Evolutionary conservation across 2,113 vertebrate species (phyloP).

Genomic region (Eurystomus gularis): DNA sequence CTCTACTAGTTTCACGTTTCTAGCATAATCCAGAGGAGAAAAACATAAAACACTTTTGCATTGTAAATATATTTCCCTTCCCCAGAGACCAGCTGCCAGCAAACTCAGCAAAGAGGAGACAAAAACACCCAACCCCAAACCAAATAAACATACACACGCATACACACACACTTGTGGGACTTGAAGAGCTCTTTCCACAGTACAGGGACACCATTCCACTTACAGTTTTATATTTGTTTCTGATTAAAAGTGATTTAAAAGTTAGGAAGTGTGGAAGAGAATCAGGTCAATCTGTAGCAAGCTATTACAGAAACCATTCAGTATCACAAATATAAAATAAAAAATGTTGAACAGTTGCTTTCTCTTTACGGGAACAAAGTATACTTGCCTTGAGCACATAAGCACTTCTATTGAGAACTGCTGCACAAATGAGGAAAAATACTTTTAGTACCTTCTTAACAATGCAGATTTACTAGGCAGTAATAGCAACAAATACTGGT

Average conservation of each 20-base stretch:
- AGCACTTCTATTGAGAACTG: background rate
- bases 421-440: background rate
- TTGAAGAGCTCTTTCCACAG: background rate
- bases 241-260: background rate
- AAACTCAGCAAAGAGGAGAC: constrained; percentile 6
- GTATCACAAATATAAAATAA: background rate
- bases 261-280: background rate
- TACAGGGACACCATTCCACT: background rate
- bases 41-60: background rate
- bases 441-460: background rate
- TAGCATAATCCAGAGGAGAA: constrained; percentile 1
- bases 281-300: background rate
- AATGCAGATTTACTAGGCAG: background rate
- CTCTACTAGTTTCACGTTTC: background rate
- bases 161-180: background rate
- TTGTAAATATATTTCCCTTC: background rate
- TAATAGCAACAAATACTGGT: background rate
- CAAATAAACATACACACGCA: background rate
- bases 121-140: background rate
- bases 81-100: background rate
- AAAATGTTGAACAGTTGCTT: background rate
- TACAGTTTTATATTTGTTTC: background rate
- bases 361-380: background rate
- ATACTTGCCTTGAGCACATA: background rate
- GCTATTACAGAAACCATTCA: background rate